Evolutionary conservation across 2,888 invertebrate species (phyloP).

Genomic region (Stenodema calcarata): DNA sequence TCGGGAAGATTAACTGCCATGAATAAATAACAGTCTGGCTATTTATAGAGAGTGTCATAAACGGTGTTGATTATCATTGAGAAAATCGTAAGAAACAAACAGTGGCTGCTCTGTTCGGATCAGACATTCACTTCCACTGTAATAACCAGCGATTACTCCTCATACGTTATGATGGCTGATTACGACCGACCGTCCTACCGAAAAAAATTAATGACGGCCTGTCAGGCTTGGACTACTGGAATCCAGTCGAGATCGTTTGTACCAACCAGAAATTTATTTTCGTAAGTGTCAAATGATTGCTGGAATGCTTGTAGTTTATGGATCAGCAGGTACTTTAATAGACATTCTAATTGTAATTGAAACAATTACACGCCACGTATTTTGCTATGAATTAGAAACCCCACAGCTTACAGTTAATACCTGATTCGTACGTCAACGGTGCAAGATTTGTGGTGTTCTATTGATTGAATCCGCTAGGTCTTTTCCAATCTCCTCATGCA

Average conservation of each 20-base stretch:
- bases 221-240: background rate
- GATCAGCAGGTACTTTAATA: too few species aligned
- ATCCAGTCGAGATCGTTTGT: background rate
- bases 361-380: too few species aligned
- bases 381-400: too few species aligned
- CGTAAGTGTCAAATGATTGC: too few species aligned
- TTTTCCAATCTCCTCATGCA: too few species aligned
- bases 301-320: too few species aligned
- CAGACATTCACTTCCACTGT: background rate
- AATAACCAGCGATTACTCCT: background rate
- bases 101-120: background rate
- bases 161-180: background rate
- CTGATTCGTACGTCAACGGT: too few species aligned
- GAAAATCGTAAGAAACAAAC: background rate
- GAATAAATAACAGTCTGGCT: background rate
- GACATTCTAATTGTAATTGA: too few species aligned
- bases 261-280: too few species aligned
- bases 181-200: background rate
- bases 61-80: background rate
- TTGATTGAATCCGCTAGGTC: too few species aligned
- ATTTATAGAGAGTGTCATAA: background rate
- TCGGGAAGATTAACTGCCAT: background rate
- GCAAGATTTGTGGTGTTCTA: too few species aligned
- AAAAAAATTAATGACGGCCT: background rate
- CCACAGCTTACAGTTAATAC: too few species aligned